phyloP scores from a whole-genome alignment of 2,113 vertebrate species.

The Helogale parvula region DNA sequence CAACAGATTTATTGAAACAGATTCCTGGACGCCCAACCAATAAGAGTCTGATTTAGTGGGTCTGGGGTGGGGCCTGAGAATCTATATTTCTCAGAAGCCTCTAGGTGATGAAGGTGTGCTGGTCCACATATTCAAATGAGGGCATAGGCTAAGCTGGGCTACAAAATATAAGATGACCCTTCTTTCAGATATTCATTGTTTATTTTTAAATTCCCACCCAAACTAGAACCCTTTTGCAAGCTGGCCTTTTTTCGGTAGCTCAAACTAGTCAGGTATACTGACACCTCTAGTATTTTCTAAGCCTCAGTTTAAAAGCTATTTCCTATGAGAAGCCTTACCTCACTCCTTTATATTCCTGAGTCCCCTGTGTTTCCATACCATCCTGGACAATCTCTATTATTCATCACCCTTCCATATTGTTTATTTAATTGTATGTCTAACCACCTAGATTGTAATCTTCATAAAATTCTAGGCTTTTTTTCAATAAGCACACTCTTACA shows the following conservation, averaged over 20 bases:
- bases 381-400: neutral
- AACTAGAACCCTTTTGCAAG: neutral
- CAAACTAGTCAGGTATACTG: neutral
- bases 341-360: neutral
- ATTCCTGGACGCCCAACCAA: neutral
- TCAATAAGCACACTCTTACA: neutral
- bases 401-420: neutral
- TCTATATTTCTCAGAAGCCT: neutral
- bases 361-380: neutral
- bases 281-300: neutral
- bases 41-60: neutral
- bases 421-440: neutral
- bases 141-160: neutral
- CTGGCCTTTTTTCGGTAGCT: neutral
- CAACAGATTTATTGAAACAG: neutral
- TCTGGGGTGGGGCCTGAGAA: neutral
- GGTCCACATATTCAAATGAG: neutral
- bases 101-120: neutral
- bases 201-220: neutral
- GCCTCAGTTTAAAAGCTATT: neutral
- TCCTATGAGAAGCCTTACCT: neutral
- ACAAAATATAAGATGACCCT: neutral
- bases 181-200: neutral
- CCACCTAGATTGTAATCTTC: neutral
- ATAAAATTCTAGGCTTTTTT: neutral